These are phyloP conservation scores for Percopsis transmontana DNA, from an alignment of 2,113 vertebrate genomes.

Conservation along the genomic window DNA sequence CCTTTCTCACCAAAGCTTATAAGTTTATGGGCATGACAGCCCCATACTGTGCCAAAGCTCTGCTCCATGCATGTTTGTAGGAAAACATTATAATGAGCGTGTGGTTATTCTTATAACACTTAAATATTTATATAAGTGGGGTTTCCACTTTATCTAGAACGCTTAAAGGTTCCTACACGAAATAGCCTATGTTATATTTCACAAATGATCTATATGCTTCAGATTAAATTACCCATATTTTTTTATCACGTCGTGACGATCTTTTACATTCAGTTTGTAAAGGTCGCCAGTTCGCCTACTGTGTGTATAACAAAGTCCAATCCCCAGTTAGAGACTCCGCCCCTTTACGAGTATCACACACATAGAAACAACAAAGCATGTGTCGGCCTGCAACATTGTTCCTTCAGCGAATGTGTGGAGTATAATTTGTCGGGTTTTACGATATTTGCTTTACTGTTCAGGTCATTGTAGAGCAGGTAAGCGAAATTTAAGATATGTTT, in stretches of 20 bases:
- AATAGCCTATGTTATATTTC: too few species aligned
- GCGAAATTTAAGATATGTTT: slow-evolving; percentile 4
- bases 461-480: slow-evolving; percentile 68
- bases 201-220: too few species aligned
- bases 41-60: slow-evolving; percentile 14
- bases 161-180: too few species aligned
- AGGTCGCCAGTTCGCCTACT: too few species aligned
- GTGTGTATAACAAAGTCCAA: slow-evolving; percentile 24
- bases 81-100: background rate
- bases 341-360: slow-evolving; percentile 75
- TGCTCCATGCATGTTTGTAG: background rate
- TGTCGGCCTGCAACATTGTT: slow-evolving; percentile 54
- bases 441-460: slow-evolving; percentile 41
- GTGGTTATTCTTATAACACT: background rate
- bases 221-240: too few species aligned
- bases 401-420: slow-evolving; percentile 50
- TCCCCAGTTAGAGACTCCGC: slow-evolving; percentile 55
- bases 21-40: background rate
- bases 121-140: background rate
- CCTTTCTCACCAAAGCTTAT: background rate
- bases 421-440: slow-evolving; percentile 36
- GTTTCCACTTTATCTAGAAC: background rate
- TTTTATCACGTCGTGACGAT: too few species aligned
- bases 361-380: slow-evolving; percentile 75
- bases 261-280: too few species aligned